phyloP scores from a whole-genome alignment of 2,797 vertebrate species.

The Sebastolobus alascanus region DNA sequence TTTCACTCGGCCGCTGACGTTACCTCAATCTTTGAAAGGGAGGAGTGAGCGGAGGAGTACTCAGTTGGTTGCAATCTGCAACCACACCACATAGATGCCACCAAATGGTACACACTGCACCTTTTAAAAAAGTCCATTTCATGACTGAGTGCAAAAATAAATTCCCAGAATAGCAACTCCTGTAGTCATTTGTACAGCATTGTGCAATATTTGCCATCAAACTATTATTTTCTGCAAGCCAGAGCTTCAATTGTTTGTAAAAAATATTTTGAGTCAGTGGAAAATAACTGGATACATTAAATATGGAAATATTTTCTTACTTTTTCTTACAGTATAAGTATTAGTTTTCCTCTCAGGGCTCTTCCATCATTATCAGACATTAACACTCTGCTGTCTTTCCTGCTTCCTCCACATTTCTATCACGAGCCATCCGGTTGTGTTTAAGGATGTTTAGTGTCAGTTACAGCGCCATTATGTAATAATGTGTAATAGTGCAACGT shows the following conservation, averaged over 20 bases:
- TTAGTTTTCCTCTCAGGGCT: not conserved
- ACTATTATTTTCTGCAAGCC: not conserved
- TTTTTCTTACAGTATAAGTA: not conserved
- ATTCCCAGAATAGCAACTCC: constrained; percentile 3
- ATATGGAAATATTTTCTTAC: not conserved
- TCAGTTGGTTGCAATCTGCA: too few relatives aligned
- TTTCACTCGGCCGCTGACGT: fast-evolving
- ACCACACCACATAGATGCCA: too few relatives aligned
- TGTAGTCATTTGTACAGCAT: constrained; percentile 1
- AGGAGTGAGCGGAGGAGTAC: too few relatives aligned
- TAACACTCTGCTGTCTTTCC: constrained; percentile 22
- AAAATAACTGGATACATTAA: not conserved
- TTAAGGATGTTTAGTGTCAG: constrained; percentile 56
- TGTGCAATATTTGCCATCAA: not conserved
- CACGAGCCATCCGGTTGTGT: constrained; percentile 23
- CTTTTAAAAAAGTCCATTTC: not conserved
- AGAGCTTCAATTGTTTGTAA: constrained; percentile 19
- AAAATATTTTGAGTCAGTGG: too few relatives aligned
- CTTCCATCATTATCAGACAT: constrained; percentile 4
- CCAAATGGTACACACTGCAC: not conserved
- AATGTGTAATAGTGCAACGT: constrained; percentile 19
- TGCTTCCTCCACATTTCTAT: constrained; percentile 12
- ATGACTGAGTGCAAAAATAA: not conserved
- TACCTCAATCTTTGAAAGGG: too few relatives aligned
- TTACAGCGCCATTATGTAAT: constrained; percentile 64